phyloP scores from a whole-genome alignment of 2,888 invertebrate species.

The Anagyrus pseudococci region DNA sequence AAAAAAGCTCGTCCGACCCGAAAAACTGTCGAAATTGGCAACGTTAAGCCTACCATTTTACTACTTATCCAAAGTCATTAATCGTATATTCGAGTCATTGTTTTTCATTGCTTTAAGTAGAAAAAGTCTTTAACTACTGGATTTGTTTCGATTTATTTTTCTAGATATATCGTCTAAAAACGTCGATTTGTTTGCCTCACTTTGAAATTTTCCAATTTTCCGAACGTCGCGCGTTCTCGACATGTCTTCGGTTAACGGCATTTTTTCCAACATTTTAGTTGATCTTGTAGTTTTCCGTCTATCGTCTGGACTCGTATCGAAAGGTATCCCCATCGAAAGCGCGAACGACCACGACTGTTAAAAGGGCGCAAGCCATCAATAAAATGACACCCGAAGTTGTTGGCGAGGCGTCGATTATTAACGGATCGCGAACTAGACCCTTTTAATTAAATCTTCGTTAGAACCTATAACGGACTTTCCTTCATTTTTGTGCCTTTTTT shows the following conservation, averaged over 20 bases:
- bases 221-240: constrained; percentile 21
- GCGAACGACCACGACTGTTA: constrained; percentile 47
- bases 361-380: constrained; percentile 40
- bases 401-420: not conserved
- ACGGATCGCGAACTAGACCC: constrained; percentile 10
- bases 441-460: constrained; percentile 37
- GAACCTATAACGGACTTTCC: constrained; percentile 45
- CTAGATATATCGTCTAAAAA: constrained; percentile 15
- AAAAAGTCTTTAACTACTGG: not conserved
- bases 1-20: constrained; percentile 20
- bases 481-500: constrained; percentile 42
- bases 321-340: constrained; percentile 52
- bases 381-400: constrained; percentile 12
- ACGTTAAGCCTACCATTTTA: constrained; percentile 6
- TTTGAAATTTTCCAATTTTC: constrained; percentile 1
- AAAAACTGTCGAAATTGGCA: constrained; percentile 9
- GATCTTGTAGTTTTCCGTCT: constrained; percentile 21
- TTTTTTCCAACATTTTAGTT: constrained; percentile 20
- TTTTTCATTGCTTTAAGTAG: constrained; percentile 12
- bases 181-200: not conserved
- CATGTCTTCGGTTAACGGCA: constrained; percentile 27
- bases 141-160: no score
- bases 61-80: not conserved
- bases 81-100: not conserved
- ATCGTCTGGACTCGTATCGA: constrained; percentile 43